A percentile compares a stretch with the other conserved stretches of the same genome.
phyloP scores from a whole-genome alignment of 2,888 invertebrate species.

The Drosophila flavopinicola region DNA sequence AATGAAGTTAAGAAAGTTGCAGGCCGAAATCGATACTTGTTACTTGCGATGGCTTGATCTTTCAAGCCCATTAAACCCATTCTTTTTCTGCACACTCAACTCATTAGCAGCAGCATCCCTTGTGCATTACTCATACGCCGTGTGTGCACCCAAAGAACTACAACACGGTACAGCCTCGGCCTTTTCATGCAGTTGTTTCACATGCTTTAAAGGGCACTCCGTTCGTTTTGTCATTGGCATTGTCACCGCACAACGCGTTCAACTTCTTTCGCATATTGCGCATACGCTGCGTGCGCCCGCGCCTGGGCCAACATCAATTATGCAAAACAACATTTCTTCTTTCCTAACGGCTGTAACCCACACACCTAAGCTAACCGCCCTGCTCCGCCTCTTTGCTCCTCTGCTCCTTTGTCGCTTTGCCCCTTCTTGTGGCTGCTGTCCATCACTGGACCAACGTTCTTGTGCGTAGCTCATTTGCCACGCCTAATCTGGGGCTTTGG shows the following conservation, averaged over 20 bases:
- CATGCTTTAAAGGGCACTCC: background rate
- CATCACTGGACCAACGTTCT: conserved; percentile 11
- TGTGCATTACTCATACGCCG: conserved; percentile 34
- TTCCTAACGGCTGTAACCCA: conserved; percentile 4
- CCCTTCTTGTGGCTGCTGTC: conserved; percentile 1
- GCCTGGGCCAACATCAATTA: conserved; percentile 45
- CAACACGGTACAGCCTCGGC: background rate
- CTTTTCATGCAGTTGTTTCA: background rate
- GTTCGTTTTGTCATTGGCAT: no score
- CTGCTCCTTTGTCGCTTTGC: no score
- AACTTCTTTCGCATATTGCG: conserved; percentile 17
- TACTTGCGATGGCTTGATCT: no score
- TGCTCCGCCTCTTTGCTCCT: no score
- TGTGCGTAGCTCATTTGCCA: conserved; percentile 19
- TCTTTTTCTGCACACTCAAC: background rate
- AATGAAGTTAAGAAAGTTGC: no score
- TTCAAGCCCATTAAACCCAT: no score
- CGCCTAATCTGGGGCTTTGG: conserved; percentile 21
- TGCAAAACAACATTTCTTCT: conserved; percentile 31
- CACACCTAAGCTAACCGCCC: no score
- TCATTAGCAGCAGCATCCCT: background rate
- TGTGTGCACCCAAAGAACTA: conserved; percentile 2
- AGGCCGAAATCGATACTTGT: no score
- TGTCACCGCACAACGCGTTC: background rate
- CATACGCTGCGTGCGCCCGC: conserved; percentile 29